Conservation (phyloP, 2,888 invertebrate genomes). For the Epinotia ramella region DNA sequence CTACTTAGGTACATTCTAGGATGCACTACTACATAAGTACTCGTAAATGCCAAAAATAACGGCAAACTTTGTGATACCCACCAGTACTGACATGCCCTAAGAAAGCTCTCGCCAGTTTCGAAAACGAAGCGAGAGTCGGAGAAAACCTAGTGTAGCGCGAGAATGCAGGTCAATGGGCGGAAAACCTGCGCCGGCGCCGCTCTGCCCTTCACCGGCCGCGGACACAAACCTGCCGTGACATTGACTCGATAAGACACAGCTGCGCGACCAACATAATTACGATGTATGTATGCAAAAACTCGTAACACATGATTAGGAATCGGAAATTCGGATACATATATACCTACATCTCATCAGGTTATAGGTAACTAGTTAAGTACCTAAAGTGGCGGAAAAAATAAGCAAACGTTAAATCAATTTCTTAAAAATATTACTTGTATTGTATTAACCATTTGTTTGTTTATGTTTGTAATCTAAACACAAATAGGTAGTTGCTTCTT, state of each 20-base stretch:
- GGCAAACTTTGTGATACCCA: background rate
- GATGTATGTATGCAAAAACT: background rate
- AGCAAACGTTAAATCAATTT: no score
- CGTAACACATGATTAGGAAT: background rate
- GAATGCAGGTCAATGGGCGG: constrained; percentile 55
- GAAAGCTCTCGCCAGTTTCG: constrained; percentile 8
- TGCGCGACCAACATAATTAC: constrained; percentile 14
- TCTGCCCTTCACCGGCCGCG: constrained; percentile 43
- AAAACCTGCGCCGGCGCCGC: constrained; percentile 47
- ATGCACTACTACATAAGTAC: no score
- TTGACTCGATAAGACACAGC: constrained; percentile 7
- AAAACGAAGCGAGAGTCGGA: constrained; percentile 34
- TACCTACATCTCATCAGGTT: no score
- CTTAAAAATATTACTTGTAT: no score
- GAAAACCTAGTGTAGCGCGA: constrained; percentile 32
- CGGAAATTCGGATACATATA: no score
- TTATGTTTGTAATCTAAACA: no score
- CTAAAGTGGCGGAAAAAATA: no score
- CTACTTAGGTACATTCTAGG: background rate
- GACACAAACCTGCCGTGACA: constrained; percentile 28
- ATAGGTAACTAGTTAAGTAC: no score
- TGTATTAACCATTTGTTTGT: no score
- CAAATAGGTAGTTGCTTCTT: no score
- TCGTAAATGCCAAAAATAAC: background rate
- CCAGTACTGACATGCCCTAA: background rate